Evolutionary conservation across 2,797 vertebrate genomes (phyloP), one percentile per base, ranked within the genome.

Genomic region (Rhinichthys osculus): DNA sequence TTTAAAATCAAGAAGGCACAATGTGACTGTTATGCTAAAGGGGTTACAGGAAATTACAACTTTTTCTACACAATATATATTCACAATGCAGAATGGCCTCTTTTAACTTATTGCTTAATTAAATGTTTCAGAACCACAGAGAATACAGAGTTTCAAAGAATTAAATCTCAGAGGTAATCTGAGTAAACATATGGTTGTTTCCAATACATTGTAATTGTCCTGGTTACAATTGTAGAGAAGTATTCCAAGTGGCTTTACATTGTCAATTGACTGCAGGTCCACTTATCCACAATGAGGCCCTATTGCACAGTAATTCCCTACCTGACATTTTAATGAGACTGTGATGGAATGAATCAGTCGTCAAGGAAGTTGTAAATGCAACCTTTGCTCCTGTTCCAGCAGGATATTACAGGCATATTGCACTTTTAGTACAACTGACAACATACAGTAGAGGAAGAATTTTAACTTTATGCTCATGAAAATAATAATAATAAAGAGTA

Each of bases 341-440:
- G 38, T 50, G 47, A 33, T 44, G 44, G 27, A 86, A 78, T 52
- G 57, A 81, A 42, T 84, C 82, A 74, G 72, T 57, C 66, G 6
- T 35, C 44, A 57, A 30, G 27, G 78, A 86, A 81, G 57, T 62
- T 86, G 66, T 86, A 83, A 86, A 86, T 21, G 81, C 69, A 47
- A 82, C 87, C 86, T 82, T 84, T 84, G 78, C 40, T 74, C 78
- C 27, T 80, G 27, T 38, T 77, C 66, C 69, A 47, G 35, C 23
- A 73, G 78, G 67, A 85, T 69, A 69, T 66, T 78, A 66, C 38
- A 64, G 64, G 7, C 40, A 21, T 62, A 73, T 38, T 84, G 69
- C 38, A 59, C 69, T 62, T 76, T 7, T 69, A 70, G 35, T 47
- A 23, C 19, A 57, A 21, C 7, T 11, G 38, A 77, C 64, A 86